Evolutionary conservation across 2,113 vertebrate species (phyloP), one percentile per base, ranked within the genome.

Genomic region (Columbina picui): DNA sequence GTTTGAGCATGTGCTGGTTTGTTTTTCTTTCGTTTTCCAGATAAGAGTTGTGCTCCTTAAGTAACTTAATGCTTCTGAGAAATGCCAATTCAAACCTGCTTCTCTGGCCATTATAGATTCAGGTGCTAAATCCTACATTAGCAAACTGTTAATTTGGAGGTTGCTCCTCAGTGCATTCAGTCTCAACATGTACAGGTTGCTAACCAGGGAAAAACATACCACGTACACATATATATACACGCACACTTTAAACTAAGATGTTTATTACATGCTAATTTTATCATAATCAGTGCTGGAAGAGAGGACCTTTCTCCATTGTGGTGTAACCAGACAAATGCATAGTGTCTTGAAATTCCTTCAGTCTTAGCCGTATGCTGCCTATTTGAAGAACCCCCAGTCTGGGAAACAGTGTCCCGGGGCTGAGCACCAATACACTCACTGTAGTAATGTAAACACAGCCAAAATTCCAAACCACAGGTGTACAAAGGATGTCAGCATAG

Each of bases 261-360:
- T 94, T 94, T 97, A 95, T 96, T 97, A 76, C 86, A 84, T 78
- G 27, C 73, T 93, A 49, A 71, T 88, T 92, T 93, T 77, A 88
- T 57, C 74, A 83, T 80, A 71, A 80, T 57, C 38, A 61, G 45
- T 47, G 43, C 52, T 70, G 76, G 75, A 49, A 80, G 65, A 95
- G 74, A 77, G 68, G 59, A 57, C 12, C 13, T 52, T 57, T 91
- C 55, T 89, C 71, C 20, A 8, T 15, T 70, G 41, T 13, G 19
- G 29, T 73, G 64, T 91, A 84, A 70, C n/a, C 84, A 90, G 65
- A 83, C 60, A 67, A 67, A 87, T 6, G 78, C 67, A 88, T 39
- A 56, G 83, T 94, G 74, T 84, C 90, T 80, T 59, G 63, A 90
- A 91, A 78, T 88, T 93, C 73, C 90, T 94, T 87, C 69, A 57